Evolutionary conservation across 1,140 invertebrate species (phyloP), one percentile per base, ranked within the genome.

Genomic region (Drosophila neocordata): DNA sequence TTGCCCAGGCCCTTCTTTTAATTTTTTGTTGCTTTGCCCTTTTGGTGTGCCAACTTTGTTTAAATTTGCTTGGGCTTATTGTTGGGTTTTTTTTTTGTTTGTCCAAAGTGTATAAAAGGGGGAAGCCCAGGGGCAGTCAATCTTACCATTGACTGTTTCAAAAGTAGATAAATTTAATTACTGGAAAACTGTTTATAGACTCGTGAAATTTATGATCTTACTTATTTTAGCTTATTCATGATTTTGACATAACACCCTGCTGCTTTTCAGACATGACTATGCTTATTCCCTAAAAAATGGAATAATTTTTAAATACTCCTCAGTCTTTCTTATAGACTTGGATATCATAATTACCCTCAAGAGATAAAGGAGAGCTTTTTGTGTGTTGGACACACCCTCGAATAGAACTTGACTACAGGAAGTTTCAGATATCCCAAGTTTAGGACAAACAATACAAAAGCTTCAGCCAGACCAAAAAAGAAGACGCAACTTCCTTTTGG

Each of bases 361-460:
- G n/a, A n/a, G n/a, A n/a, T 74, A 72, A 74, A 74, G 66, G 71
- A 58, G 60, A 73, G 70, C 73, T 57, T 67, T 69, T 61, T 75
- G 56, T 72, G 51, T 57, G n/a, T 56, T 44, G 59, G 77, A 84
- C 81, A 84, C 81, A 72, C 82, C 81, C 82, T 84, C 79, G 74
- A 80, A 52, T 62, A 73, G 68, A 77, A 80, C 72, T 84, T 84
- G 81, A 80, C 80, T 85, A 85, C 81, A 85, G 81, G 81, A 85
- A 85, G 81, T 85, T 85, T 85, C 71, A 77, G 64, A 85, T 85
- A 85, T 85, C 77, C 61, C 74, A 74, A 71, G 73, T 80, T 77
- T 66, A 84, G 27, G 53, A 44, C 58, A 61, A 35, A 37, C 35
- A 44, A 44, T 34, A 35, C 41, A 61, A 27, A 22, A 55, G 51